A percentile compares a stretch with the other conserved stretches of the same genome.
Evolutionary conservation across 2,797 vertebrate genomes (phyloP).

Genomic region (Aratinga solstitialis): DNA sequence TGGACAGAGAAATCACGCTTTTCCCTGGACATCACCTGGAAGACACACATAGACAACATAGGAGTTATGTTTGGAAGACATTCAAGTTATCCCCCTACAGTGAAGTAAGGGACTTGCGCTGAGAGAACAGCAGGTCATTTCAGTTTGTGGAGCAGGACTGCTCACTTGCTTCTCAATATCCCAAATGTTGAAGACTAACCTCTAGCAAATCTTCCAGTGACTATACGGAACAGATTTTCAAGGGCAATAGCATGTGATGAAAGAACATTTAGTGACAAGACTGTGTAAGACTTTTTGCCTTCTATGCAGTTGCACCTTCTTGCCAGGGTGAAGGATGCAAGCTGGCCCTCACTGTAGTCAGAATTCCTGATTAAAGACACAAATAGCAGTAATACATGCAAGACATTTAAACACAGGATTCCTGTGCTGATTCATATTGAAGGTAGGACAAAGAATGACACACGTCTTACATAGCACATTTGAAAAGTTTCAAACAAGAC

Average conservation of each 20-base stretch:
- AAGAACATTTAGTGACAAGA: background rate
- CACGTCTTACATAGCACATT: background rate
- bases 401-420: background rate
- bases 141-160: background rate
- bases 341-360: background rate
- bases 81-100: background rate
- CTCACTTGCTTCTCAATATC: background rate
- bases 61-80: background rate
- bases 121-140: background rate
- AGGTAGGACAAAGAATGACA: conserved; percentile 1
- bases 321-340: background rate
- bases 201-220: background rate
- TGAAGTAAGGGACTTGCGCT: background rate
- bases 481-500: background rate
- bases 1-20: background rate
- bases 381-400: background rate
- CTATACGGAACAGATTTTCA: background rate
- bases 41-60: background rate
- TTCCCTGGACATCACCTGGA: background rate
- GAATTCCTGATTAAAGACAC: background rate
- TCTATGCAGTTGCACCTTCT: background rate
- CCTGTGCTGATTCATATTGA: background rate
- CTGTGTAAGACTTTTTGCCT: background rate
- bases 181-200: background rate
- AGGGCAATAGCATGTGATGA: conserved; percentile 12